phyloP scores from a whole-genome alignment of 1,140 invertebrate species.

The Cotesia typhae region DNA sequence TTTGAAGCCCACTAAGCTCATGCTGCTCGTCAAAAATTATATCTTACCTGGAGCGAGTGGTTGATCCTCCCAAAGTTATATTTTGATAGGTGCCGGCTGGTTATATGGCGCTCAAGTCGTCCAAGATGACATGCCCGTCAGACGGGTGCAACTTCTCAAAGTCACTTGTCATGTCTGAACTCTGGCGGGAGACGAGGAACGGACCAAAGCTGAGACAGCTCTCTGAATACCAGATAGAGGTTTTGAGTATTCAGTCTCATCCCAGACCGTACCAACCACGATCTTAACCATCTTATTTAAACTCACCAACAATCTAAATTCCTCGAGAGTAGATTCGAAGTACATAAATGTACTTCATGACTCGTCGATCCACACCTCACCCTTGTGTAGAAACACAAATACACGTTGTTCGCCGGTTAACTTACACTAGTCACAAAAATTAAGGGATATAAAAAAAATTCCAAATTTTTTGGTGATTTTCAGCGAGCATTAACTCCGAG shows the following conservation, averaged over 20 bases:
- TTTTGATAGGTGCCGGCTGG: slow-evolving; percentile 28
- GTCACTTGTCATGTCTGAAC: slow-evolving; percentile 43
- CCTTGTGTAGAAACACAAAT: not conserved
- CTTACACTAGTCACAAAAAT: too few species aligned
- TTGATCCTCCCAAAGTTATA: slow-evolving; percentile 21
- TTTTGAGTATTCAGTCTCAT: not conserved
- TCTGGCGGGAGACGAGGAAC: not conserved
- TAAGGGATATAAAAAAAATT: too few species aligned
- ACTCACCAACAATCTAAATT: slow-evolving; percentile 12
- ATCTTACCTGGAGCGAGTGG: slow-evolving; percentile 17
- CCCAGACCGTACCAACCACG: not conserved
- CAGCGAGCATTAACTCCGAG: too few species aligned
- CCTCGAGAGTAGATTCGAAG: not conserved
- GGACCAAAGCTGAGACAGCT: slow-evolving; percentile 10
- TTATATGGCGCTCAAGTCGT: slow-evolving; percentile 12
- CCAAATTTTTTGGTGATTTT: too few species aligned
- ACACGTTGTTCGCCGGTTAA: not conserved
- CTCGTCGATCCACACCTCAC: slow-evolving; percentile 7
- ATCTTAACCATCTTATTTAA: slow-evolving; percentile 2
- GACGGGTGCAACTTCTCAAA: slow-evolving; percentile 58
- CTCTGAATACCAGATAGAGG: slow-evolving; percentile 17
- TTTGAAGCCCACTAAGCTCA: too few species aligned
- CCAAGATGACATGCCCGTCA: slow-evolving; percentile 51
- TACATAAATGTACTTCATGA: not conserved
- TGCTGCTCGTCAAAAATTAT: not conserved